Conservation (phyloP, 2,888 invertebrate genomes). For the Chymomyza amoena region DNA sequence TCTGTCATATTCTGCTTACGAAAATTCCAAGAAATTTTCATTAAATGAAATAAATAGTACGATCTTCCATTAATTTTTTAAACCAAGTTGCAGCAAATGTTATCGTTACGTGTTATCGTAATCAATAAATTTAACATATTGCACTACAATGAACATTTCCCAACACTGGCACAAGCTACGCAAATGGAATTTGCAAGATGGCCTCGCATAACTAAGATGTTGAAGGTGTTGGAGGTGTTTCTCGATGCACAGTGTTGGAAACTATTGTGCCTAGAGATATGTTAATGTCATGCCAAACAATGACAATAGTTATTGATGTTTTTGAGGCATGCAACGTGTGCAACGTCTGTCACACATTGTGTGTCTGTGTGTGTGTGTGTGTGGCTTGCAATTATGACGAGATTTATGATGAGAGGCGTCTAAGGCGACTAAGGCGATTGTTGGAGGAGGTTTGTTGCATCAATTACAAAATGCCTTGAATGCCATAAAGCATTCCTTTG, state of each 20-base stretch:
- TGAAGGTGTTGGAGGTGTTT: too few species aligned
- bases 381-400: constrained; percentile 58
- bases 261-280: constrained; percentile 39
- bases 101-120: too few species aligned
- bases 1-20: too few species aligned
- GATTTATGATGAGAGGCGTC: too few species aligned
- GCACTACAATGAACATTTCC: too few species aligned
- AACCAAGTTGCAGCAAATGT: too few species aligned
- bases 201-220: neutral
- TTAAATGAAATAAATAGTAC: too few species aligned
- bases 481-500: neutral
- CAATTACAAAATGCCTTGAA: constrained; percentile 15
- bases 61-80: too few species aligned
- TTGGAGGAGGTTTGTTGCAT: constrained; percentile 13
- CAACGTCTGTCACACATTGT: neutral
- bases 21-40: too few species aligned
- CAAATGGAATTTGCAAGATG: neutral
- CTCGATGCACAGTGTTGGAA: neutral
- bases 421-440: constrained; percentile 25
- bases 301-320: constrained; percentile 67
- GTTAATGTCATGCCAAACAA: constrained; percentile 70
- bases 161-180: too few species aligned
- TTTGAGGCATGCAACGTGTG: neutral
- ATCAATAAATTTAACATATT: too few species aligned
- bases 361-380: too few species aligned